These are phyloP conservation scores for Condylura cristata DNA, from an alignment of 2,113 vertebrate genomes.

Conservation along the genomic window DNA sequence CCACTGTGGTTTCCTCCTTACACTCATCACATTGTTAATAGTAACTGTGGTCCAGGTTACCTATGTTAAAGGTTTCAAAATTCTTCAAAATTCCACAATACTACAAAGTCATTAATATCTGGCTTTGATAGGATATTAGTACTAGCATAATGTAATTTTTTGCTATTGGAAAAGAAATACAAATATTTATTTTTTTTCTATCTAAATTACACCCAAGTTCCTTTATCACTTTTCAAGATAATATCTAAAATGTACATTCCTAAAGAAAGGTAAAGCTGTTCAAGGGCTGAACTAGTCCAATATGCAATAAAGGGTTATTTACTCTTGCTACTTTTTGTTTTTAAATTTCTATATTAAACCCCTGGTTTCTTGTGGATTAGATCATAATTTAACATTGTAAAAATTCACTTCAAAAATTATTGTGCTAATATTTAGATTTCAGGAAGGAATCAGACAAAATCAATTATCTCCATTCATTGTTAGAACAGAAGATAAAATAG, in stretches of 20 bases:
- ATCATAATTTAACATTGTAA: conserved; percentile 76
- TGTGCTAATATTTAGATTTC: conserved; percentile 83
- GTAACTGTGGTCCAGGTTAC: conserved; percentile 81
- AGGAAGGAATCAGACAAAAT: conserved; percentile 78
- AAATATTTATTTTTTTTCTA: conserved; percentile 72
- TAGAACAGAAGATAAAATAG: conserved; percentile 86
- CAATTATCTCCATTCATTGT: conserved; percentile 73
- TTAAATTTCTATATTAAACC: conserved; percentile 61
- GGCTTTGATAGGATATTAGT: conserved; percentile 81
- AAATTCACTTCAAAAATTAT: conserved; percentile 78
- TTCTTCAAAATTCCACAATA: conserved; percentile 59
- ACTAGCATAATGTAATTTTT: conserved; percentile 79
- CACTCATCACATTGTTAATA: conserved; percentile 72
- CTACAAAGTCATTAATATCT: conserved; percentile 79
- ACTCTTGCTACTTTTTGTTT: conserved; percentile 53
- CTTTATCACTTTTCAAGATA: conserved; percentile 48
- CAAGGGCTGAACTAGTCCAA: conserved; percentile 76
- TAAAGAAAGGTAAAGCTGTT: conserved; percentile 80
- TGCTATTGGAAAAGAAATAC: conserved; percentile 84
- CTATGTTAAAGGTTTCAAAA: conserved; percentile 71
- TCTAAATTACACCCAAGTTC: conserved; percentile 76
- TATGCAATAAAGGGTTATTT: conserved; percentile 72
- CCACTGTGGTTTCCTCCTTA: conserved; percentile 74
- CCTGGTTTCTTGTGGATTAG: conserved; percentile 69
- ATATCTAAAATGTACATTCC: conserved; percentile 73